phyloP scores from a whole-genome alignment of 2,797 vertebrate species.

The Cynodonichthys magdalenae region DNA sequence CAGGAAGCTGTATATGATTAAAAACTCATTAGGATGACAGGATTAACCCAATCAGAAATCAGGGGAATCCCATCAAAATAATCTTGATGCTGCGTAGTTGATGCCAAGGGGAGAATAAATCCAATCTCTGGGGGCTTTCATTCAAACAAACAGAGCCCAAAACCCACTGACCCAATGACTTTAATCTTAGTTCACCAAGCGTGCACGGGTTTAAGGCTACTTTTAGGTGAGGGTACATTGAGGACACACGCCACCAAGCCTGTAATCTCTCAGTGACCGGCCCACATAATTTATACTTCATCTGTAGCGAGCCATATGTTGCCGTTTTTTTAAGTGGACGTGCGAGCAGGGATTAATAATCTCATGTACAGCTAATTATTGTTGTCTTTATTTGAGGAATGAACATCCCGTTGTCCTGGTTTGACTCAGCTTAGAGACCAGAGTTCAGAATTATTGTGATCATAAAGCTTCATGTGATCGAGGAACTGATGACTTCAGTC shows the following conservation, averaged over 20 bases:
- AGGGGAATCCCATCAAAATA: slow-evolving; percentile 62
- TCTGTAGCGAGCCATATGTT: slow-evolving; percentile 66
- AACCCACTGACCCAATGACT: slow-evolving; percentile 54
- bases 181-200: slow-evolving; percentile 55
- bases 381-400: slow-evolving; percentile 25
- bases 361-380: slow-evolving; percentile 60
- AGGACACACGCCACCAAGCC: slow-evolving; percentile 39
- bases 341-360: slow-evolving; percentile 53
- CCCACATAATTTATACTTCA: slow-evolving; percentile 66
- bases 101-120: slow-evolving; percentile 48
- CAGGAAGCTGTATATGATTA: slow-evolving; percentile 44
- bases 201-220: slow-evolving; percentile 47
- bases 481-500: slow-evolving; percentile 14
- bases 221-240: slow-evolving; percentile 45
- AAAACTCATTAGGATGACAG: slow-evolving; percentile 43
- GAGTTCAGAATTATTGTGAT: slow-evolving; percentile 33
- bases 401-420: neutral
- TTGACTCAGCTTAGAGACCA: slow-evolving; percentile 22
- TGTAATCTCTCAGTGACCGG: slow-evolving; percentile 63
- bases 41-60: slow-evolving; percentile 69
- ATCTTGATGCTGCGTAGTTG: slow-evolving; percentile 39
- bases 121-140: slow-evolving; percentile 28
- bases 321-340: slow-evolving; percentile 14
- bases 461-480: slow-evolving; percentile 42
- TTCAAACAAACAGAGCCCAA: slow-evolving; percentile 33